A percentile compares a stretch with the other conserved stretches of the same genome.
Evolutionary conservation across 2,888 invertebrate genomes (phyloP).

Genomic region (Drosophila pegasa): DNA sequence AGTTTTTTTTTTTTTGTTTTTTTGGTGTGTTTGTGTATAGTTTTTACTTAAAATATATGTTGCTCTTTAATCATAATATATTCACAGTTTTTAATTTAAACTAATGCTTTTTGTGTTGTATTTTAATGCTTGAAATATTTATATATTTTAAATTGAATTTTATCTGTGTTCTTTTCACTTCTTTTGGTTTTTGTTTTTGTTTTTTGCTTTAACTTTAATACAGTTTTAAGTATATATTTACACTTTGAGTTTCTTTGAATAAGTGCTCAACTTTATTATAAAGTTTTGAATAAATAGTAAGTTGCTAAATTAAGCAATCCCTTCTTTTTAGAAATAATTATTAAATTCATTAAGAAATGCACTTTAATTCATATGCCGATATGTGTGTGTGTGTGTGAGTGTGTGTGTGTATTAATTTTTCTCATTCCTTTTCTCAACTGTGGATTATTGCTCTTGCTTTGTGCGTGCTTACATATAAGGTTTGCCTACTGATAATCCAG

Average conservation of each 20-base stretch:
- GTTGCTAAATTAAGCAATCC: constrained; percentile 36
- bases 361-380: constrained; percentile 70
- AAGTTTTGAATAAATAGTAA: constrained; percentile 37
- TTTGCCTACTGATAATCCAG: constrained; percentile 11
- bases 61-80: constrained; percentile 71
- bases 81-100: constrained; percentile 77
- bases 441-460: constrained; percentile 12
- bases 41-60: constrained; percentile 72
- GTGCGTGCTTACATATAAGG: constrained; percentile 3
- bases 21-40: constrained; percentile 19
- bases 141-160: constrained; percentile 30
- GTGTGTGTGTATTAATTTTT: neutral
- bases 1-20: constrained; percentile 1
- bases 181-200: neutral
- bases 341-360: constrained; percentile 65
- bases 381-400: constrained; percentile 38
- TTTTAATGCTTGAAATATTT: constrained; percentile 32
- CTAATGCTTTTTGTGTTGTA: constrained; percentile 47
- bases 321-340: constrained; percentile 42
- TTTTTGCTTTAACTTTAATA: constrained; percentile 40
- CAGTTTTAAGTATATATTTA: constrained; percentile 53
- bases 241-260: constrained; percentile 50
- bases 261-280: constrained; percentile 53
- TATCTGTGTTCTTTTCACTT: neutral
- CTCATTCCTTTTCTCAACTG: constrained; percentile 3